phyloP scores from a whole-genome alignment of 2,113 vertebrate genomes.

The Corydoras sp. region DNA sequence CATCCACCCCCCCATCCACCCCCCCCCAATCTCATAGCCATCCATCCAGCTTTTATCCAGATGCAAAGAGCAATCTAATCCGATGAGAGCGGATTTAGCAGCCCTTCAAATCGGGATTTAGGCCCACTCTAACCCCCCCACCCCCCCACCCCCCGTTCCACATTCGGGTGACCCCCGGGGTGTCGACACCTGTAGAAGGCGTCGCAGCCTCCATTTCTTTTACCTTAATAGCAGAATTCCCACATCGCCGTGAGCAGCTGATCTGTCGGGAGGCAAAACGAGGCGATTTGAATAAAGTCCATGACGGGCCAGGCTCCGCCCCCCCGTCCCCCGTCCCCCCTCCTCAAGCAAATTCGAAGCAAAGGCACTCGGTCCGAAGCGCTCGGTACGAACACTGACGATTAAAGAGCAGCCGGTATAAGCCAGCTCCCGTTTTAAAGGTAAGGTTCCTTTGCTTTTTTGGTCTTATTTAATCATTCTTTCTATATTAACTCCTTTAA shows the following conservation, averaged over 20 bases:
- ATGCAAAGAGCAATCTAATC: conserved; percentile 76
- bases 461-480: no score
- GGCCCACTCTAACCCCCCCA: conserved; percentile 51
- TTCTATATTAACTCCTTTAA: no score
- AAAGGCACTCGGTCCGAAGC: conserved; percentile 65
- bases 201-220: no score
- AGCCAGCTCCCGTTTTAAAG: background rate
- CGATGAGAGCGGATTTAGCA: conserved; percentile 73
- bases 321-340: conserved; percentile 25
- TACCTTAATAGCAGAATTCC: background rate
- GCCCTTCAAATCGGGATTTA: conserved; percentile 73
- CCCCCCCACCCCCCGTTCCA: conserved; percentile 43
- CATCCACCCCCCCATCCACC: conserved; percentile 41
- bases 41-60: conserved; percentile 61
- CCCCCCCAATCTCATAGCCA: conserved; percentile 33
- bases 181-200: no score
- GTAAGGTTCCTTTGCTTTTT: no score
- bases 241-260: background rate
- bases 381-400: conserved; percentile 51
- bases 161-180: no score
- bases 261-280: conserved; percentile 1
- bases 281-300: conserved; percentile 22
- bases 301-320: conserved; percentile 24
- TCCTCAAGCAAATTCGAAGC: conserved; percentile 69
- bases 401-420: conserved; percentile 32